Conservation (phyloP, 2,888 invertebrate species). For the Conops quadrifasciatus region DNA sequence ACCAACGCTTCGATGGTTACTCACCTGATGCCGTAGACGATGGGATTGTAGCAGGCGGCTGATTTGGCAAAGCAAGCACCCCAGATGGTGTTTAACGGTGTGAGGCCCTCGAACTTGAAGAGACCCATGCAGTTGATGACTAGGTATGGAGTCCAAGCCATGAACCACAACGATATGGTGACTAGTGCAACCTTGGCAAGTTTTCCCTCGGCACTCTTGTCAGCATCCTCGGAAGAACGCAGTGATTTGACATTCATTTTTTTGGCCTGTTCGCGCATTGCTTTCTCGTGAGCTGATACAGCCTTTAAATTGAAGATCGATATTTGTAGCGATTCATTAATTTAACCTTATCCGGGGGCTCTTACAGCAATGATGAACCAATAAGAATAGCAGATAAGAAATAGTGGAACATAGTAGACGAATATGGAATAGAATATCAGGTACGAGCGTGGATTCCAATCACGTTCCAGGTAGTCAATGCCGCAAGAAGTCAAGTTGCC, state of each 20-base stretch:
- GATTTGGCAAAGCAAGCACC: conserved; percentile 92
- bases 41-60: conserved; percentile 89
- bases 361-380: conserved; percentile 84
- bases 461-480: conserved; percentile 83
- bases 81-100: conserved; percentile 85
- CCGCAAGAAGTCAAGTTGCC: conserved; percentile 95
- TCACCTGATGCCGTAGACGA: conserved; percentile 89
- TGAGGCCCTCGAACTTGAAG: conserved; percentile 77
- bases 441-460: conserved; percentile 81
- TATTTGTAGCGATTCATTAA: background rate
- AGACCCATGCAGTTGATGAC: conserved; percentile 84
- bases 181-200: conserved; percentile 89
- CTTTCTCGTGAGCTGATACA: conserved; percentile 84
- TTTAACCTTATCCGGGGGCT: conserved; percentile 17
- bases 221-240: conserved; percentile 78
- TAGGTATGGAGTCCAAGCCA: conserved; percentile 92
- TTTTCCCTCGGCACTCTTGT: conserved; percentile 86
- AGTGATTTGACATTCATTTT: conserved; percentile 93
- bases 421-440: conserved; percentile 81
- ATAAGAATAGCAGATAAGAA: conserved; percentile 86
- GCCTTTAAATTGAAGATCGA: conserved; percentile 67
- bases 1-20: background rate
- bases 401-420: conserved; percentile 79
- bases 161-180: conserved; percentile 89
- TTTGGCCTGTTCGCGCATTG: conserved; percentile 89